A percentile compares a stretch with the other conserved stretches of the same genome.
Conservation (phyloP, 2,888 invertebrate species). For the Sialis lutaria region DNA sequence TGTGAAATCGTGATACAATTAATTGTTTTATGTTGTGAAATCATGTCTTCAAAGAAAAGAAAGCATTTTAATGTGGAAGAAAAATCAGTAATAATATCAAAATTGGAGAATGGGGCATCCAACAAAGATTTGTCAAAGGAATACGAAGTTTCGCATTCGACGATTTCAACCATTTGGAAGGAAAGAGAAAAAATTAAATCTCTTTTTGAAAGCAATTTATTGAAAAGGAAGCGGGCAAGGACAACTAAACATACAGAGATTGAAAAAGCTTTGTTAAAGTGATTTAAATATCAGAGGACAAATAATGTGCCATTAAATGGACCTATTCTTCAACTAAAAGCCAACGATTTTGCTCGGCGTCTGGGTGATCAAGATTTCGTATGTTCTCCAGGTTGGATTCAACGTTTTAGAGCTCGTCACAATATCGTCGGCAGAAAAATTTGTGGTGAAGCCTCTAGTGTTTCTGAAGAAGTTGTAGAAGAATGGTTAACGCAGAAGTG, state of each 20-base stretch:
- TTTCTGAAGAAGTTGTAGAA: constrained; percentile 10
- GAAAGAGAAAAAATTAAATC: constrained; percentile 13
- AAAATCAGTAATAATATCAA: no score
- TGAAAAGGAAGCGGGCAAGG: constrained; percentile 14
- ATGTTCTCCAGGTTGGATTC: constrained; percentile 13
- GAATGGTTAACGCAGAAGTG: constrained; percentile 12
- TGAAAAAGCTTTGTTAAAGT: constrained; percentile 14
- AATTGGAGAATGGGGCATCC: no score
- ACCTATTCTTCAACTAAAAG: constrained; percentile 9
- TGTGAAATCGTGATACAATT: no score
- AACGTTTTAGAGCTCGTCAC: constrained; percentile 12
- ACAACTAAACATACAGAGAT: constrained; percentile 11
- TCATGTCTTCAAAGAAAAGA: no score
- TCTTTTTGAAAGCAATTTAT: constrained; percentile 12
- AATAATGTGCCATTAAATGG: constrained; percentile 11
- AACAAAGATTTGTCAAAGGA: constrained; percentile 12
- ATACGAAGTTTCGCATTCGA: constrained; percentile 9
- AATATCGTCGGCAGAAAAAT: constrained; percentile 13
- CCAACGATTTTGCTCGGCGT: constrained; percentile 7
- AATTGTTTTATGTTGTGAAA: no score
- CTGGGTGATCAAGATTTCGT: constrained; percentile 10
- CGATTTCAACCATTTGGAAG: constrained; percentile 14
- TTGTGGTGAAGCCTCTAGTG: constrained; percentile 12
- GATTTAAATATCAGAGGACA: constrained; percentile 14
- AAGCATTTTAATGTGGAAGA: no score